Conservation (phyloP, 2,888 invertebrate species). For the Altica lythri region DNA sequence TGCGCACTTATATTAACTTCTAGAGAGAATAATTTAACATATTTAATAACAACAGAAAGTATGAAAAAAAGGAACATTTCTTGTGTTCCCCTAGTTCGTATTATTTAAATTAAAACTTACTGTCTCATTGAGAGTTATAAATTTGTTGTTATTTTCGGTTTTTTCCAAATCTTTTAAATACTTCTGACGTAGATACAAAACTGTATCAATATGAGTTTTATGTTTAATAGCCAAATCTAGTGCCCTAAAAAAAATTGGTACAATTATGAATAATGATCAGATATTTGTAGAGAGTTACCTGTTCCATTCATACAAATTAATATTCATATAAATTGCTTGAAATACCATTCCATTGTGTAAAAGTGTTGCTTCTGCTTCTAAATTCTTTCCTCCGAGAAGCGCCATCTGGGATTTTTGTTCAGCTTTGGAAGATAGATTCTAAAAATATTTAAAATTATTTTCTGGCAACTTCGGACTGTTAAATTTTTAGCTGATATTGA, state of each 20-base stretch:
- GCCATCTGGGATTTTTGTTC: conserved; percentile 71
- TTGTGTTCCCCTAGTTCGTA: too few species aligned
- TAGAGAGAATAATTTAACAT: too few species aligned
- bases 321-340: conserved; percentile 73
- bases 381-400: conserved; percentile 68
- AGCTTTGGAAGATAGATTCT: conserved; percentile 61
- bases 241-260: conserved; percentile 60
- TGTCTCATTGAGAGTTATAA: conserved; percentile 56
- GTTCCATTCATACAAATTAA: conserved; percentile 75
- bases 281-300: conserved; percentile 57
- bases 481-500: too few species aligned
- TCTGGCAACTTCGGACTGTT: too few species aligned
- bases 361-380: conserved; percentile 73
- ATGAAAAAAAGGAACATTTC: too few species aligned
- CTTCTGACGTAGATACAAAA: conserved; percentile 68
- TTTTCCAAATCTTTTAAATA: conserved; percentile 66
- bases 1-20: too few species aligned
- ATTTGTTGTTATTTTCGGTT: conserved; percentile 63
- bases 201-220: conserved; percentile 73
- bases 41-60: too few species aligned
- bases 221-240: conserved; percentile 75
- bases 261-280: neutral
- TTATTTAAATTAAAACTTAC: conserved; percentile 45
- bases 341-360: conserved; percentile 70
- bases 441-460: too few species aligned